Percentiles rank a stretch among this genome's conserved stretches.
These are phyloP conservation scores for Sphaeramia orbicularis DNA, from an alignment of 2,797 vertebrate species.

Conservation along the genomic window DNA sequence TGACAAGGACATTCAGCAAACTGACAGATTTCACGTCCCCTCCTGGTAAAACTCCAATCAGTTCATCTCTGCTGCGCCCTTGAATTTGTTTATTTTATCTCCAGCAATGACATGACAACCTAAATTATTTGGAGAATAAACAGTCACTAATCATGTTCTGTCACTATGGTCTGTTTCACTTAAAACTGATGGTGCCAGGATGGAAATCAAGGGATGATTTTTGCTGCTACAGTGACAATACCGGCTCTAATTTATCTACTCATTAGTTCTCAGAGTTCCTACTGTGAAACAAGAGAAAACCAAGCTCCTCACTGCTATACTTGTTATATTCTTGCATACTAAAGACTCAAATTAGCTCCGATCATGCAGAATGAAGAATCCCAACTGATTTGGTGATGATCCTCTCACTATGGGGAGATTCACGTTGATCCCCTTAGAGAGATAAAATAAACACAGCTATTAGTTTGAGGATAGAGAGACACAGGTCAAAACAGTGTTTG, in stretches of 20 bases:
- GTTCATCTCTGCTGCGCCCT: conserved; percentile 36
- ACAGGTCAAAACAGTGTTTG: conserved; percentile 68
- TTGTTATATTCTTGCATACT: neutral
- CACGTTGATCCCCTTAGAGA: conserved; percentile 29
- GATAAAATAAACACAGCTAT: conserved; percentile 57
- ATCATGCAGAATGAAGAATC: conserved; percentile 13
- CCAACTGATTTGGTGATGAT: conserved; percentile 20
- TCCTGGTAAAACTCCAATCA: conserved; percentile 27
- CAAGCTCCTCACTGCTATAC: neutral
- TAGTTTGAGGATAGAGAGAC: conserved; percentile 57
- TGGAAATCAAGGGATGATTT: conserved; percentile 22
- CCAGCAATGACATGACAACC: conserved; percentile 50
- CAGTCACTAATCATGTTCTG: conserved; percentile 22
- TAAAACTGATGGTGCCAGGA: conserved; percentile 27
- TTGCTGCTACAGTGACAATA: neutral
- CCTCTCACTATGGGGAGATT: conserved; percentile 40
- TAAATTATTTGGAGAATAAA: conserved; percentile 57
- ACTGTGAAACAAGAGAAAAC: conserved; percentile 32
- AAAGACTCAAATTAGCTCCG: conserved; percentile 18
- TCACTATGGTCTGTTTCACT: conserved; percentile 32
- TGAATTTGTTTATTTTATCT: conserved; percentile 62
- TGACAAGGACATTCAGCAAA: conserved; percentile 25
- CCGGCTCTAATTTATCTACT: conserved; percentile 28
- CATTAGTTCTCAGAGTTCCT: conserved; percentile 32
- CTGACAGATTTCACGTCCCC: conserved; percentile 20